Base-by-base conservation (phyloP, 2,113 vertebrate genomes). In the Eonycteris spelaea region DNA sequence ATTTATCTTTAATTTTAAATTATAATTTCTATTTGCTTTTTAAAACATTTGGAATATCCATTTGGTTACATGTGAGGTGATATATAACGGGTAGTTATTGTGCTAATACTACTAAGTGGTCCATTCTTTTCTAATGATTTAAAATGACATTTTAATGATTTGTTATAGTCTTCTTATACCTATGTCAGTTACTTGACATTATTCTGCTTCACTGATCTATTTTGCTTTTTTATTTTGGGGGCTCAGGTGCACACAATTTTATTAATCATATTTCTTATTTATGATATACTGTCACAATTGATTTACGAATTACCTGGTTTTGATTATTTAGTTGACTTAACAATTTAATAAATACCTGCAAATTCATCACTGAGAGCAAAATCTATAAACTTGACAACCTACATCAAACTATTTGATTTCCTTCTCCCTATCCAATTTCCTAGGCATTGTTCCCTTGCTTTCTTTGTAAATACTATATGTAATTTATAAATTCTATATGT, bases 291-390 rank as follows among this genome's bases (percentile, higher is more conserved):
- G 0, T 21, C 18, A 59, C 12, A 40, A 43, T 35, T 71, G n/a
- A 3, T 18, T 79, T 85, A 43, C 82, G 38, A 86, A 86, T 83
- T 38, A 89, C 7, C 22, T 86, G 22, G 22, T 30, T 86, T 94
- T 28, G 65, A 77, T 94, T 90, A 90, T 73, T 94, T 89, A 45
- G 14, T 83, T 88, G 40, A 8, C 7, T 89, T 94, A n/a, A 65
- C 67, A 86, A 67, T 87, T 55, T 92, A 90, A 82, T 90, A 82
- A 79, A 75, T 4, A 80, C 21, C 28, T 86, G 3, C 28, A 91
- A 89, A 86, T 86, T 24, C 13, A 84, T 91, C 43, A 61, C 21
- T 84, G 48, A 43, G 7, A 93, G 19, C 6, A 79, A 61, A 85
- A 79, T 55, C 55, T 78, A 74, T 19, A 28, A 78, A 40, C 26